A percentile compares a stretch with the other conserved stretches of the same genome.
Conservation (phyloP, 2,113 vertebrate genomes). For the Seriola quinqueradiata region DNA sequence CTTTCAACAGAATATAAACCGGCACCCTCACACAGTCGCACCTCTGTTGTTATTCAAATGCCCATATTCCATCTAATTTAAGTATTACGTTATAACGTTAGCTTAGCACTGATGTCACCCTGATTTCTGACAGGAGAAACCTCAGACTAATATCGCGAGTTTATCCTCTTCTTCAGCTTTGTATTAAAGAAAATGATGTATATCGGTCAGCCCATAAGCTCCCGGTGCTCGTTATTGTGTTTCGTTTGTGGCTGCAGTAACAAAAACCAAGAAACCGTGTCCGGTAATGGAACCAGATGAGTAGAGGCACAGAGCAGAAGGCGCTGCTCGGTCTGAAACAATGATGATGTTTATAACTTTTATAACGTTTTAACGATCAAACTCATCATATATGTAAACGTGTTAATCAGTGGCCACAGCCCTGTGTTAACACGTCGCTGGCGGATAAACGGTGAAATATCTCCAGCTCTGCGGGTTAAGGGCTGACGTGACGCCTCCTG, state of each 20-base stretch:
- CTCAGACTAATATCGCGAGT: background rate
- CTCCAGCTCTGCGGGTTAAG: slow-evolving; percentile 16
- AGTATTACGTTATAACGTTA: background rate
- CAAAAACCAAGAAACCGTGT: background rate
- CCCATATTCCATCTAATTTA: accelerated
- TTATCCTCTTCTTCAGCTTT: background rate
- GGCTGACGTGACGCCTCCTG: slow-evolving; percentile 14
- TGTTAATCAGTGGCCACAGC: too few relatives aligned
- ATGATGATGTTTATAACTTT: background rate
- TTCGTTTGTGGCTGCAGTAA: too few relatives aligned
- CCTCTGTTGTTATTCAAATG: accelerated
- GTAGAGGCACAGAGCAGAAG: slow-evolving; percentile 46
- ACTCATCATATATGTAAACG: too few relatives aligned
- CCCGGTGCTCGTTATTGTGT: accelerated
- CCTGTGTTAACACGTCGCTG: background rate
- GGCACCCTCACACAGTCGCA: accelerated
- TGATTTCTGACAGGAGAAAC: background rate
- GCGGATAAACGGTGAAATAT: slow-evolving; percentile 1
- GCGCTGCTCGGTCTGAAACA: slow-evolving; percentile 11
- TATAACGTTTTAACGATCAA: too few relatives aligned
- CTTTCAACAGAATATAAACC: background rate
- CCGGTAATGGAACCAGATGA: slow-evolving; percentile 70
- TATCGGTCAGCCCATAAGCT: accelerated
- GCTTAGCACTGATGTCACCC: background rate
- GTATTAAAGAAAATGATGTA: accelerated